Evolutionary conservation across 2,888 invertebrate species (phyloP), one percentile per base, ranked within the genome.

Genomic region (Pollenia griseotomentosa): DNA sequence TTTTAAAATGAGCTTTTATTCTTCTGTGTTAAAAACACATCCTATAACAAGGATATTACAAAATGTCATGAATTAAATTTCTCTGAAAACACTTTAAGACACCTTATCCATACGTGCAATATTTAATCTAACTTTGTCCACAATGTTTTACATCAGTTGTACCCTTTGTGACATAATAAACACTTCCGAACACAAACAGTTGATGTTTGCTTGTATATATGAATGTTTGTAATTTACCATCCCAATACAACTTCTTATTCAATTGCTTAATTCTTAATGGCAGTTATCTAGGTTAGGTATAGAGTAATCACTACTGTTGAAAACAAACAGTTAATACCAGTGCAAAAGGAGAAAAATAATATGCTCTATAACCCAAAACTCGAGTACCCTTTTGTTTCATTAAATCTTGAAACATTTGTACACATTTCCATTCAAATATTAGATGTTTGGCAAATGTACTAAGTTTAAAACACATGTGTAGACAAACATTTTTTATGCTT

Each of bases 321-420:
- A 33, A 33, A 33, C 33, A 33, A 33, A 33, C 33, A 33, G 33
- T 33, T 6, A 6, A 5, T 6, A 6, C 33, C 33, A 33, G 33
- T 33, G 33, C 6, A 33, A 33, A 33, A 33, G 6, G 33, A 6
- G 6, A 19, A 23, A 33, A 33, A 6, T 33, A 33, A 33, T 33
- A 33, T 33, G 33, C 0, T 33, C 33, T 33, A 33, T 6, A 33
- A 33, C 33, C 6, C 33, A 33, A 33, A 33, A 6, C 33, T 33
- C 33, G 33, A 33, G 33, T 33, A 2, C 53, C 53, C n/a, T 53
- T 53, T n/a, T 53, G n/a, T 4, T 7, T 7, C 53, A 53, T 53
- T 53, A 53, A 53, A 53, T n/a, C 6, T n/a, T 53, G n/a, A 53
- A 53, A n/a, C 53, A 53, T 11, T 53, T 53, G 53, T 53, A 53